Evolutionary conservation across 2,888 invertebrate genomes (phyloP).

Genomic region (Caenorhabditis imperialis): DNA sequence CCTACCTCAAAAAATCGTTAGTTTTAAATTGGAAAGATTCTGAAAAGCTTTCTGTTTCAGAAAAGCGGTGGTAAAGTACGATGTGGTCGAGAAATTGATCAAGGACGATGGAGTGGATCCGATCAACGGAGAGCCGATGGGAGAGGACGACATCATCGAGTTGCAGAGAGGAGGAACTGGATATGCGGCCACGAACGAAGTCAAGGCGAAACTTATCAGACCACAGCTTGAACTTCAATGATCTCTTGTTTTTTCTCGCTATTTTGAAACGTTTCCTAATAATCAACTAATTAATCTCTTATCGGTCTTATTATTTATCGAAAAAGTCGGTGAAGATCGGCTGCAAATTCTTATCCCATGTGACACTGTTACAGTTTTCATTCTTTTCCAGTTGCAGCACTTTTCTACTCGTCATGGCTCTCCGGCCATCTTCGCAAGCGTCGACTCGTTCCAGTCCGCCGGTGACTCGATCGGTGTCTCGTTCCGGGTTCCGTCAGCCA

Average conservation of each 20-base stretch:
- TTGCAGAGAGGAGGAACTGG: conserved; percentile 88
- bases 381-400: background rate
- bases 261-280: background rate
- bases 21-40: conserved; percentile 26
- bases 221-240: conserved; percentile 72
- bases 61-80: conserved; percentile 94
- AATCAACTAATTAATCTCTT: conserved; percentile 1
- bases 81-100: conserved; percentile 95
- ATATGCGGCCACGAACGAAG: conserved; percentile 74
- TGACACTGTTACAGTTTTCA: too few relatives aligned
- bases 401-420: conserved; percentile 24
- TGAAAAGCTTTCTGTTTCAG: conserved; percentile 80
- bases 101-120: conserved; percentile 97
- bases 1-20: conserved; percentile 89
- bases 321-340: conserved; percentile 29
- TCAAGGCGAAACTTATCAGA: conserved; percentile 73
- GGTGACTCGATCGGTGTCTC: conserved; percentile 36
- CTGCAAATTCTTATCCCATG: conserved; percentile 20
- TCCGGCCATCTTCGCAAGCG: conserved; percentile 26
- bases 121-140: conserved; percentile 84
- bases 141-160: conserved; percentile 91
- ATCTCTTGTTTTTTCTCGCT: conserved; percentile 9
- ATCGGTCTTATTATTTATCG: background rate
- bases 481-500: background rate
- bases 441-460: conserved; percentile 34